Base-by-base conservation (phyloP, 2,888 invertebrate genomes). In the Hyles lineata region DNA sequence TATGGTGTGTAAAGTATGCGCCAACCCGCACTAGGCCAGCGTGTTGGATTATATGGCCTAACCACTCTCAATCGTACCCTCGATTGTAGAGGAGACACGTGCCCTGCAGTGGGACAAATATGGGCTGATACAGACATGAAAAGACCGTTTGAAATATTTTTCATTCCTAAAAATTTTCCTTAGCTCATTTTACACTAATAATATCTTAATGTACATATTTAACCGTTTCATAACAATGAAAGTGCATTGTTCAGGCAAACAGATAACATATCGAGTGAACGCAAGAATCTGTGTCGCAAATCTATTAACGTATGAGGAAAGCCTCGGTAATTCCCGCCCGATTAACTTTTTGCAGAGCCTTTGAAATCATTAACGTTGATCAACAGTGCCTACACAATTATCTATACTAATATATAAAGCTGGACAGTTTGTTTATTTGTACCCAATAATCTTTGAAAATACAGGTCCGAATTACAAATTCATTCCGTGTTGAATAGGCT, bases 281-380 rank as follows among this genome's bases (percentile, higher is more conserved):
- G 35, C 11, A 35, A 43, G 35, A 63, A 32, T 19, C n/a, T 32
- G 32, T 60, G 7, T n/a, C 7, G 52, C 52, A 55, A 55, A 55
- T 55, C 55, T 29, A 63, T 32, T 29, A 62, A 1, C 17, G 60
- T n/a, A 63, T 35, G 63, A 63, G 63, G 63, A 63, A 63, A 63
- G 63, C 32, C n/a, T 35, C 63, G 35, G 63, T 35, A 63, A 63
- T 35, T 63, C 63, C 63, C 63, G 8, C 7, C 4, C n/a, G 63
- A 63, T 63, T 63, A 63, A 19, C 21, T 63, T 63, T 63, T 32
- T 62, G n/a, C 4, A 29, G 32, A 62, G 29, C 17, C 29, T 35
- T 3, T 63, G 35, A 9, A 63, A 63, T 63, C 61, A 19, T 32
- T 32, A 32, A 62, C 29, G 29, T 21, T 19, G 63, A 35, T 35